Conservation (phyloP, 1,140 invertebrate genomes). For the Pogonomyrmex barbatus region DNA sequence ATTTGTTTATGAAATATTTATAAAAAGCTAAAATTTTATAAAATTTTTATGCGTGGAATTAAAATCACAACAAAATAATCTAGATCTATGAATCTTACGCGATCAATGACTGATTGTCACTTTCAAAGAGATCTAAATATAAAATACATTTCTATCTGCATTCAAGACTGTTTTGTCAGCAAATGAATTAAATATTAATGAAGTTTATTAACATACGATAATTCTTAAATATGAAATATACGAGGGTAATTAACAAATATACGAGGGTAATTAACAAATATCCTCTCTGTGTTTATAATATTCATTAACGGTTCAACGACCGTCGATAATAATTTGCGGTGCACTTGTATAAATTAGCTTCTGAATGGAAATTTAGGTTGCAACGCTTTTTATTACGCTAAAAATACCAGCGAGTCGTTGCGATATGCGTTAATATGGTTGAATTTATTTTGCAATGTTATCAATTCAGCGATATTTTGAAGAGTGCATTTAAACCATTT, state of each 20-base stretch:
- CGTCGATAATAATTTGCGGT: background rate
- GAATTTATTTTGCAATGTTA: background rate
- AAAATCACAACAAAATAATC: background rate
- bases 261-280: background rate
- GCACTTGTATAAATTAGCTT: background rate
- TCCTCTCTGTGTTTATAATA: background rate
- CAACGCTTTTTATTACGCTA: background rate
- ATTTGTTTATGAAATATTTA: background rate
- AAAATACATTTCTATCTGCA: background rate
- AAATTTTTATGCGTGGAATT: background rate
- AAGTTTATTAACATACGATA: background rate
- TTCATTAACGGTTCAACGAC: constrained; percentile 3
- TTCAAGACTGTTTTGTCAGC: no score
- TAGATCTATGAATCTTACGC: no score
- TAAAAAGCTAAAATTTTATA: background rate
- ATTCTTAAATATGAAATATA: background rate
- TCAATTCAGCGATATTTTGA: background rate
- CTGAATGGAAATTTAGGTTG: background rate
- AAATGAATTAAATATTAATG: background rate
- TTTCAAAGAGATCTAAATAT: background rate
- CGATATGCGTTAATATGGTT: background rate
- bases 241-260: background rate
- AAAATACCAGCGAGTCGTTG: background rate
- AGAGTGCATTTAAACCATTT: background rate
- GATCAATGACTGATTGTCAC: background rate